These are phyloP conservation scores for Cygnus buccinator DNA, from an alignment of 2,113 vertebrate species.

Conservation along the genomic window DNA sequence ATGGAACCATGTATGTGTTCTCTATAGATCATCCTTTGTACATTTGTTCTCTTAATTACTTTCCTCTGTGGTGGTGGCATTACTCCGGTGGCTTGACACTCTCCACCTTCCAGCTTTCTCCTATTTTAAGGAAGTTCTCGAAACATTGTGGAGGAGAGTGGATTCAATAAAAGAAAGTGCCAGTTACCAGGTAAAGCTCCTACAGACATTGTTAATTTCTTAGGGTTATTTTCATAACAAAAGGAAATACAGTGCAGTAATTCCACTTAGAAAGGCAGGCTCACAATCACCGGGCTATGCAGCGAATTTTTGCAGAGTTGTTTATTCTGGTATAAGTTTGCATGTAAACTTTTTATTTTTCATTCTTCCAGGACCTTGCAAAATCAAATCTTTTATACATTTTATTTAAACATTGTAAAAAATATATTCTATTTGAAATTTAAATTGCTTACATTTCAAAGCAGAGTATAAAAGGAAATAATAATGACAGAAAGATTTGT, in stretches of 20 bases:
- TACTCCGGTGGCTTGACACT: background rate
- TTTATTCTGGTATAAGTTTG: slow-evolving; percentile 5
- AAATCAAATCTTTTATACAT: background rate
- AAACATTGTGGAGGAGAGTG: background rate
- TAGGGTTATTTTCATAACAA: background rate
- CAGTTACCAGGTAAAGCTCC: background rate
- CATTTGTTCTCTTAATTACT: background rate
- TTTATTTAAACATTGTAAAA: slow-evolving; percentile 23
- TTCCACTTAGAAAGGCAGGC: background rate
- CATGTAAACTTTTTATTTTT: background rate
- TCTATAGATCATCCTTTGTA: background rate
- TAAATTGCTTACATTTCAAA: slow-evolving; percentile 17
- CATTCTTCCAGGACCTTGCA: background rate
- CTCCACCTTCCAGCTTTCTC: background rate
- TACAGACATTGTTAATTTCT: background rate
- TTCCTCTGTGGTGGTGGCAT: background rate
- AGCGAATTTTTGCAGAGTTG: background rate
- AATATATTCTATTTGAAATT: background rate
- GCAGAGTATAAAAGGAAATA: slow-evolving; percentile 11
- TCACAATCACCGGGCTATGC: background rate
- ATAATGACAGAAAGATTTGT: background rate
- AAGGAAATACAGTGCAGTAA: background rate
- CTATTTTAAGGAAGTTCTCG: background rate
- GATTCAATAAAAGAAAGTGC: background rate
- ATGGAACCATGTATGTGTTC: background rate